Conservation (phyloP, 2,888 invertebrate species). For the Apodemia hepburni region DNA sequence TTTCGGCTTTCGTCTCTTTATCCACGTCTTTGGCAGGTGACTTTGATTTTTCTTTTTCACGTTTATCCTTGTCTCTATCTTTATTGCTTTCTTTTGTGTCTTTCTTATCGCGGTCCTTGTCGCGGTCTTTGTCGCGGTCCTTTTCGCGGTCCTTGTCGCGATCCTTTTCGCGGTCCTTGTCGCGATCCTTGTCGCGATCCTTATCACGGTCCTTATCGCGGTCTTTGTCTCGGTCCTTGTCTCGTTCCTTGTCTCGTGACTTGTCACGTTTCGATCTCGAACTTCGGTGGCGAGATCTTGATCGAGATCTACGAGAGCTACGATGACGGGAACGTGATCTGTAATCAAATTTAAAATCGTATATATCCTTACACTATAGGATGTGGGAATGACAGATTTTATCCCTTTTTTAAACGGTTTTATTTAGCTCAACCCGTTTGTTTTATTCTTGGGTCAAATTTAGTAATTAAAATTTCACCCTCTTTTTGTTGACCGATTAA, state of each 20-base stretch:
- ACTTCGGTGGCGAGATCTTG: slow-evolving; percentile 76
- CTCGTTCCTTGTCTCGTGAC: slow-evolving; percentile 50
- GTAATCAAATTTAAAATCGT: slow-evolving; percentile 23
- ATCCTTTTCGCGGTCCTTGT: slow-evolving; percentile 39
- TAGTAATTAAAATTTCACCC: too few species aligned
- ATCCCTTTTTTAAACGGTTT: too few species aligned
- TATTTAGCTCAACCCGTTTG: too few species aligned
- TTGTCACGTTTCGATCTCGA: slow-evolving; percentile 74
- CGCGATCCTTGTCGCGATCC: slow-evolving; percentile 47
- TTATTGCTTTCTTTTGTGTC: slow-evolving; percentile 45
- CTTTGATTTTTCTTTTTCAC: slow-evolving; percentile 60
- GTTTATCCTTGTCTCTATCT: slow-evolving; percentile 44
- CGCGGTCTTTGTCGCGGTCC: slow-evolving; percentile 60
- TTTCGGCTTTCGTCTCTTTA: slow-evolving; percentile 53
- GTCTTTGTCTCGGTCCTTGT: slow-evolving; percentile 43
- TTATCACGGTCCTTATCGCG: slow-evolving; percentile 60
- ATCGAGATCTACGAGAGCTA: slow-evolving; percentile 76
- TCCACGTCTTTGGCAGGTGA: slow-evolving; percentile 48
- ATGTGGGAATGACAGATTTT: too few species aligned
- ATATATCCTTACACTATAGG: background rate
- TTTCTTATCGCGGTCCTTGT: slow-evolving; percentile 46
- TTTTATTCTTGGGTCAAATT: too few species aligned
- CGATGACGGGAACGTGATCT: slow-evolving; percentile 80
- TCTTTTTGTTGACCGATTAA: too few species aligned
- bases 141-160: too few species aligned